These are phyloP conservation scores for Antheraea pernyi DNA, from an alignment of 1,140 invertebrate genomes.

Conservation along the genomic window DNA sequence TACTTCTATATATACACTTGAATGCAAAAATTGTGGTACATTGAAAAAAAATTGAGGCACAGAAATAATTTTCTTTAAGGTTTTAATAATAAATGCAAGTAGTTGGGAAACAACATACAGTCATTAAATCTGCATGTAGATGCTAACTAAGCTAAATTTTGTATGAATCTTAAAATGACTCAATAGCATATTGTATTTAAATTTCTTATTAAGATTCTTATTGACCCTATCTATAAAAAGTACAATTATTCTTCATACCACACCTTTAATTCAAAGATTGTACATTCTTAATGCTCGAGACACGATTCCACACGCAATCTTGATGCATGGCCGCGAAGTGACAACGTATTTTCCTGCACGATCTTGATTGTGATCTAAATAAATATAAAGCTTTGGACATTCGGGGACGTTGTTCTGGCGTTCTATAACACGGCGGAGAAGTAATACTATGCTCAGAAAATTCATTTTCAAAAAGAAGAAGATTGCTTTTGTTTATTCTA, in stretches of 20 bases:
- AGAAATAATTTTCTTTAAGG: too few species aligned
- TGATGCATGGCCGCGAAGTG: constrained; percentile 41
- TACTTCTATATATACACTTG: too few species aligned
- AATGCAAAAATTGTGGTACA: too few species aligned
- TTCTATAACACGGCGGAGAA: background rate
- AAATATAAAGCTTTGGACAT: constrained; percentile 1
- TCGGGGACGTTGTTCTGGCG: background rate
- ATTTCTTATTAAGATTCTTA: background rate
- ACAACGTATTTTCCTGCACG: constrained; percentile 54
- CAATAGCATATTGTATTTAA: constrained; percentile 1
- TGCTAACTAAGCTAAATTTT: background rate
- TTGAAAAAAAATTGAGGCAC: too few species aligned
- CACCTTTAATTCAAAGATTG: constrained; percentile 4
- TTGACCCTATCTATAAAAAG: background rate
- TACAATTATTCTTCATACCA: background rate
- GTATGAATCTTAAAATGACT: background rate
- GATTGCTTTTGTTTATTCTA: background rate
- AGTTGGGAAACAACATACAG: too few species aligned
- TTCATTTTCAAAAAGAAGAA: background rate
- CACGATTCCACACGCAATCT: constrained; percentile 58
- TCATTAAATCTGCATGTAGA: background rate
- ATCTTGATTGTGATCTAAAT: constrained; percentile 29
- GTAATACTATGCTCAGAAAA: background rate
- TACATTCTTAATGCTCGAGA: constrained; percentile 53
- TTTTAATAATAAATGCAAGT: too few species aligned